Base-by-base conservation (phyloP, 2,888 invertebrate species). In the Galeruca laticollis region DNA sequence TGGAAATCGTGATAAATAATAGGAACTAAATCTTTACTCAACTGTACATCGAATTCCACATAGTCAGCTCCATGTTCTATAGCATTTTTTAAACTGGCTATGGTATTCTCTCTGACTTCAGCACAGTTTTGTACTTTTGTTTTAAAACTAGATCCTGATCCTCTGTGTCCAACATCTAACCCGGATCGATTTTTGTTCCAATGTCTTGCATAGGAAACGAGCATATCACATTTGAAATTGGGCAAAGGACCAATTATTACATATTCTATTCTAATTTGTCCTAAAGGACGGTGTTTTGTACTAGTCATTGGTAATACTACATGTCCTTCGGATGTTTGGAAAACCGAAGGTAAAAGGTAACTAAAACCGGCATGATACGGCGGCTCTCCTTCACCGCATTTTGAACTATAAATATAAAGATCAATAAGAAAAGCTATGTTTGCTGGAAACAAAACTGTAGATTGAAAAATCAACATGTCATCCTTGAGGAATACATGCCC, bases 11-110 rank as follows among this genome's bases (percentile, higher is more conserved):
- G 99, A 87, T 98, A 98, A 77, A 99, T 93, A 66, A 99, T 95
- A 31, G 97, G 97, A 78, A 97, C 90, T 84, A 94, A 88, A 86
- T 99, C 99, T 87, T 97, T 97, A 79, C 97, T 96, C 70, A 99
- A 88, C 83, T 99, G 98, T 33, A 99, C 98, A 89, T 99, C 99
- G 87, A 99, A 98, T 86, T 99, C 99, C 59, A 99, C 95, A 89
- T 96, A 94, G 84, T 99, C 98, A 71, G 99, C 99, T 73, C 99
- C 99, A 85, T 95, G 95, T 71, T 92, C 91, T 61, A 94, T 95
- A 62, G 99, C 98, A 76, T 93, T 92, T 85, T 95, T 95, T 79
- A 99, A 88, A 47, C 98, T 99, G 64, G 96, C 96, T 79, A 99
- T 92, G n/a, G 98, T 98, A 85, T 99, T 99, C 87, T 99, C 99